Evolutionary conservation across 53 echinoderm and acorn worm species (phyloP).

Genomic region (Patiria pectinifera): DNA sequence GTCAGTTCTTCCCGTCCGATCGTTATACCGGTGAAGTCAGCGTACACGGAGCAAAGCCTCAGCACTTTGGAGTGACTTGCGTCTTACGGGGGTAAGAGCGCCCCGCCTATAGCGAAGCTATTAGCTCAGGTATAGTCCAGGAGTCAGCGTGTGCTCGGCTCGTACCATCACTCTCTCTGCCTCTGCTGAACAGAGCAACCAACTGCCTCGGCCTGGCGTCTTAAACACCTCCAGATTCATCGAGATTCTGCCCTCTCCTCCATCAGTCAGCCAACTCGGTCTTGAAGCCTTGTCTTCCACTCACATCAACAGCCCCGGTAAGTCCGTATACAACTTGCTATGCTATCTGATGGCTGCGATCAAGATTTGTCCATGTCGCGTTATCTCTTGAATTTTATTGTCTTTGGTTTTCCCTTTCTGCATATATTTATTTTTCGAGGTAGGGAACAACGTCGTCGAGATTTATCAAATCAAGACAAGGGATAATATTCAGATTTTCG

Average conservation of each 20-base stretch:
- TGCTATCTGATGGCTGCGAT: constrained; percentile 35
- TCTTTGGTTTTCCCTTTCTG: constrained; percentile 8
- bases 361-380: constrained; percentile 25
- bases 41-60: background rate
- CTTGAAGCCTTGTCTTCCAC: background rate
- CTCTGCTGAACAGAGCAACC: background rate
- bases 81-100: background rate
- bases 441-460: background rate
- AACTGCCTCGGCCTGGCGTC: background rate
- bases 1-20: background rate
- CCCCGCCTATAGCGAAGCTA: background rate
- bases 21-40: background rate
- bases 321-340: constrained; percentile 1
- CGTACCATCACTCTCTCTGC: background rate
- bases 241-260: background rate
- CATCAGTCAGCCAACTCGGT: constrained; percentile 24
- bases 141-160: background rate
- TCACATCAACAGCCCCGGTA: constrained; percentile 40
- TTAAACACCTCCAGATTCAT: background rate
- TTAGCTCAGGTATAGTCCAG: background rate
- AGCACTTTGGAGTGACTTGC: background rate
- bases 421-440: background rate
- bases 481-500: background rate
- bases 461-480: background rate
- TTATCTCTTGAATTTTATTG: constrained; percentile 51